Conservation (phyloP, 2,797 vertebrate genomes). For the Peromyscus eremicus region DNA sequence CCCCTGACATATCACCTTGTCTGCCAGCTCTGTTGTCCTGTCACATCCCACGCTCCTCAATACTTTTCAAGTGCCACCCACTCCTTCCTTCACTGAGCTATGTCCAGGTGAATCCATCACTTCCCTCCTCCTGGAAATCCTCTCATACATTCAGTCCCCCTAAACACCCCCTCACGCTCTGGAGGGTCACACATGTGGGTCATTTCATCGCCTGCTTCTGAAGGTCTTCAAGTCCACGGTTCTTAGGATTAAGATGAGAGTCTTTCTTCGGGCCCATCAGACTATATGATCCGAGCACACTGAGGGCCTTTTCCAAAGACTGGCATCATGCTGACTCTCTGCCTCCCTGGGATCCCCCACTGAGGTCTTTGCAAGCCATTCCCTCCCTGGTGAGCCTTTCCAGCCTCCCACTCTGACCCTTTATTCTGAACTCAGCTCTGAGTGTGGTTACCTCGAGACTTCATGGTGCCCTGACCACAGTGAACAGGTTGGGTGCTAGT, state of each 20-base stretch:
- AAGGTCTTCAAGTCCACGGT: not conserved
- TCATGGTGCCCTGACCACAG: not conserved
- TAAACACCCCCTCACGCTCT: accelerated
- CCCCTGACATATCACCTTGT: too few species aligned
- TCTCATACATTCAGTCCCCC: not conserved
- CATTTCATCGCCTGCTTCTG: not conserved
- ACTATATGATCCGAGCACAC: not conserved
- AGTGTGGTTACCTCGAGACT: not conserved
- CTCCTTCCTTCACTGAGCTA: not conserved
- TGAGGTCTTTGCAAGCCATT: not conserved
- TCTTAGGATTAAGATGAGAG: not conserved
- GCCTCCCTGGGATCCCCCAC: not conserved
- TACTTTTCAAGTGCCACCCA: not conserved
- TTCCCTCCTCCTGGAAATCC: not conserved
- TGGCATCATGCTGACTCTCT: not conserved
- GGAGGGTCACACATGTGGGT: not conserved
- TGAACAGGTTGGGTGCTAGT: not conserved
- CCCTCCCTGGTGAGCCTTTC: not conserved
- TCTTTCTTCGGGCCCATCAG: not conserved
- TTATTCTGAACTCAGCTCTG: not conserved
- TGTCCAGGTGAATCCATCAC: not conserved
- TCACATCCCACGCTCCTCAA: not conserved
- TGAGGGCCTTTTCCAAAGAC: not conserved
- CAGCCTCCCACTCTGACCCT: not conserved
- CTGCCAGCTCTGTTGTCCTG: not conserved